phyloP scores from a whole-genome alignment of 2,797 vertebrate genomes.

The Syncerus caffer region DNA sequence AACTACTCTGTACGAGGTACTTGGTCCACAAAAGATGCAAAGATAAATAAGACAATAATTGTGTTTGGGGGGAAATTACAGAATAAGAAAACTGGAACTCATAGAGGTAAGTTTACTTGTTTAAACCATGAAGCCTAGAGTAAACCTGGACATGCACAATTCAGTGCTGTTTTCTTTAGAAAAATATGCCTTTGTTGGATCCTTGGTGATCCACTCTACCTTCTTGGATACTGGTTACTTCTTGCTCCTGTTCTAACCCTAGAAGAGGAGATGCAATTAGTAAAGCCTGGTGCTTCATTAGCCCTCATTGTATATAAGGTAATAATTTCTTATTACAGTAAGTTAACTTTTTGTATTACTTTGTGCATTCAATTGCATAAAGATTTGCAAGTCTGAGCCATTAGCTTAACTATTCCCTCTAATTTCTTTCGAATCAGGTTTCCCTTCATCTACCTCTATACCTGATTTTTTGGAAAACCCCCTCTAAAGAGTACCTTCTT shows the following conservation, averaged over 20 bases:
- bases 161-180: not conserved
- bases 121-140: not conserved
- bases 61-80: not conserved
- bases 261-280: not conserved
- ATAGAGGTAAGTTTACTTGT: not conserved
- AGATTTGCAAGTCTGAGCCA: not conserved
- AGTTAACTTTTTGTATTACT: not conserved
- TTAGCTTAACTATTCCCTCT: not conserved
- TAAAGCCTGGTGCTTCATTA: not conserved
- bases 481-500: not conserved
- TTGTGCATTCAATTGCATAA: not conserved
- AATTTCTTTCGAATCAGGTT: not conserved
- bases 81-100: not conserved
- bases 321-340: not conserved
- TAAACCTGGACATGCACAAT: not conserved
- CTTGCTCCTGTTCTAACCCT: not conserved
- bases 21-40: not conserved
- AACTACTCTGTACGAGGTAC: not conserved
- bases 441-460: not conserved
- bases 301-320: not conserved
- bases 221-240: not conserved
- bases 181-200: not conserved
- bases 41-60: not conserved
- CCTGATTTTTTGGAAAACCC: not conserved
- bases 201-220: not conserved